A percentile compares a stretch with the other conserved stretches of the same genome.
These are phyloP conservation scores for Morone saxatilis DNA, from an alignment of 2,113 vertebrate genomes.

Conservation along the genomic window DNA sequence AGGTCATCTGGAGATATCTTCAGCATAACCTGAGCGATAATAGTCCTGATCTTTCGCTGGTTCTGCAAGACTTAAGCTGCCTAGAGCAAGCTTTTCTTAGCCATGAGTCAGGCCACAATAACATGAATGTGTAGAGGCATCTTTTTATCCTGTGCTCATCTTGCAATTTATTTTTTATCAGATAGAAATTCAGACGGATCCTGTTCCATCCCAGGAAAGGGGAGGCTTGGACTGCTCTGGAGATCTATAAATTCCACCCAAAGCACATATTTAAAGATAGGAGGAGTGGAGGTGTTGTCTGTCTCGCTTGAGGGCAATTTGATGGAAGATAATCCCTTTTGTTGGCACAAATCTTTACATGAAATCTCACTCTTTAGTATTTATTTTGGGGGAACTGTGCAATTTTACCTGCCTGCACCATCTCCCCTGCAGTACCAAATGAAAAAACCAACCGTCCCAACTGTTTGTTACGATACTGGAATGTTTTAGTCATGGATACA, in stretches of 20 bases:
- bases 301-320: slow-evolving; percentile 19
- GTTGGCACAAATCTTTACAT: slow-evolving; percentile 21
- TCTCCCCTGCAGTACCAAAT: slow-evolving; percentile 37
- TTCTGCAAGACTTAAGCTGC: background rate
- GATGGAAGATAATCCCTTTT: slow-evolving; percentile 18
- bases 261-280: slow-evolving; percentile 25
- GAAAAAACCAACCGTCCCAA: slow-evolving; percentile 46
- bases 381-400: slow-evolving; percentile 15
- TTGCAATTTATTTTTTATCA: slow-evolving; percentile 5
- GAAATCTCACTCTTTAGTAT: slow-evolving; percentile 11
- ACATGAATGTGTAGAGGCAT: background rate
- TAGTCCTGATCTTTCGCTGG: background rate
- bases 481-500: slow-evolving; percentile 68
- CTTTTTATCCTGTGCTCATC: slow-evolving; percentile 21
- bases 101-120: background rate
- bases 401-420: slow-evolving; percentile 18
- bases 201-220: background rate
- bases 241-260: slow-evolving; percentile 43
- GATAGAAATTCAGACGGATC: background rate
- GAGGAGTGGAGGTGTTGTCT: background rate
- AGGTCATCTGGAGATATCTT: background rate
- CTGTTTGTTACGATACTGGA: slow-evolving; percentile 52
- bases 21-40: background rate
- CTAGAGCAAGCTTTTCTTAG: background rate
- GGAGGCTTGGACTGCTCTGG: background rate